Conservation (phyloP, 2,888 invertebrate species). For the Microctonus brassicae region DNA sequence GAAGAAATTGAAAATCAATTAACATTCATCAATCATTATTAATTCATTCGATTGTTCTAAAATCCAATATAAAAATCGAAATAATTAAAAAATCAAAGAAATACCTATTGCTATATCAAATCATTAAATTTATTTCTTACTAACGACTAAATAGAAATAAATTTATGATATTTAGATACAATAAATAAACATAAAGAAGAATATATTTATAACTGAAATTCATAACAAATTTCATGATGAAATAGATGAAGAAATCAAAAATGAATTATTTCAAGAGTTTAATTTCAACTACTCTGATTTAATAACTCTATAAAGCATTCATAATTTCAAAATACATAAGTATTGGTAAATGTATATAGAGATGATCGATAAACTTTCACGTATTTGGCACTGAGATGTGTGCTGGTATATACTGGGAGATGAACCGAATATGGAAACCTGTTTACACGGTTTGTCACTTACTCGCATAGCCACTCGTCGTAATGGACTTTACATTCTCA, state of each 20-base stretch:
- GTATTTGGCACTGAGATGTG: neutral
- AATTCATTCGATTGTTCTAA: neutral
- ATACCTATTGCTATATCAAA: too few species aligned
- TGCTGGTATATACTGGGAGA: neutral
- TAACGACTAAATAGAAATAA: too few species aligned
- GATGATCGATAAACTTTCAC: constrained; percentile 28
- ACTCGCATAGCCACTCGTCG: constrained; percentile 6
- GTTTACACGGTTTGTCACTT: constrained; percentile 41
- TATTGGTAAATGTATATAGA: neutral
- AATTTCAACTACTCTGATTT: too few species aligned
- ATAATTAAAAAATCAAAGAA: neutral
- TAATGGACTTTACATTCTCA: constrained; percentile 8
- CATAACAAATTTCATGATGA: too few species aligned
- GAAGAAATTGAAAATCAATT: neutral
- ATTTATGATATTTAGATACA: too few species aligned
- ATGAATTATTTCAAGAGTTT: too few species aligned
- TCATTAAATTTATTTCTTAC: too few species aligned
- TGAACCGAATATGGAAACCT: constrained; percentile 42
- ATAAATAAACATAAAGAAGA: too few species aligned
- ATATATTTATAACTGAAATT: too few species aligned
- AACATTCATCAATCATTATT: neutral
- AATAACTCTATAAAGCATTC: neutral
- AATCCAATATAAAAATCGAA: neutral
- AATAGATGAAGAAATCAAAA: too few species aligned
- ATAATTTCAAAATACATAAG: neutral